Conservation (phyloP, 2,113 vertebrate genomes). For the Panurus biarmicus region DNA sequence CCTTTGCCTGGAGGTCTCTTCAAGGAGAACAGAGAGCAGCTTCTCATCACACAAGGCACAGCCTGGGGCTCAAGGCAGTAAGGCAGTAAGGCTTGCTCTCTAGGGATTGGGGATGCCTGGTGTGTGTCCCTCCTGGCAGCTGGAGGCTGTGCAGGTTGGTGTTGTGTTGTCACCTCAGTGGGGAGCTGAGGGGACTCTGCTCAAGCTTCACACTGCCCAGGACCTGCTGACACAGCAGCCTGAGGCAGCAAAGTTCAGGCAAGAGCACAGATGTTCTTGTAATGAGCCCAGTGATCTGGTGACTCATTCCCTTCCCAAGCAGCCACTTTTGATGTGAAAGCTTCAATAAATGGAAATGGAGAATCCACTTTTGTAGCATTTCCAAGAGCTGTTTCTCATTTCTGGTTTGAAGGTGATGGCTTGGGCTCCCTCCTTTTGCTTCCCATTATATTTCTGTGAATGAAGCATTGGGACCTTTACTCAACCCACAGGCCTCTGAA, state of each 20-base stretch:
- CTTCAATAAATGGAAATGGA: conserved; percentile 1
- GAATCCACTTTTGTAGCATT: background rate
- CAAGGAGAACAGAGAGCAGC: background rate
- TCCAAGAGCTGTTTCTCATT: background rate
- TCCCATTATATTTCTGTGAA: background rate
- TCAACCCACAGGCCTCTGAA: background rate
- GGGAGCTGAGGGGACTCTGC: background rate
- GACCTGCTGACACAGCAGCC: background rate
- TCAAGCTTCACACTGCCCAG: background rate
- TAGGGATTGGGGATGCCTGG: background rate
- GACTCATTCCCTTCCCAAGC: background rate
- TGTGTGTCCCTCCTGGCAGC: background rate
- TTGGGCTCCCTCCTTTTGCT: background rate
- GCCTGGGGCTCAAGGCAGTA: accelerated
- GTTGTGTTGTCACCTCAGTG: accelerated
- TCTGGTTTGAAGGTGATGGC: conserved; percentile 15
- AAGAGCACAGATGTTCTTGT: background rate
- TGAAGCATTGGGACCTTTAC: background rate
- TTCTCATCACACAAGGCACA: background rate
- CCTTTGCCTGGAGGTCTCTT: background rate
- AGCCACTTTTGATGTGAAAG: conserved; percentile 6
- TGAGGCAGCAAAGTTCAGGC: background rate
- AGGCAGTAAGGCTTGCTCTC: accelerated
- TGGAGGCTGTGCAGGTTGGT: accelerated
- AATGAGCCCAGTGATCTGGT: background rate